Evolutionary conservation across 2,113 vertebrate species (phyloP).

Genomic region (Actinemys pallida): DNA sequence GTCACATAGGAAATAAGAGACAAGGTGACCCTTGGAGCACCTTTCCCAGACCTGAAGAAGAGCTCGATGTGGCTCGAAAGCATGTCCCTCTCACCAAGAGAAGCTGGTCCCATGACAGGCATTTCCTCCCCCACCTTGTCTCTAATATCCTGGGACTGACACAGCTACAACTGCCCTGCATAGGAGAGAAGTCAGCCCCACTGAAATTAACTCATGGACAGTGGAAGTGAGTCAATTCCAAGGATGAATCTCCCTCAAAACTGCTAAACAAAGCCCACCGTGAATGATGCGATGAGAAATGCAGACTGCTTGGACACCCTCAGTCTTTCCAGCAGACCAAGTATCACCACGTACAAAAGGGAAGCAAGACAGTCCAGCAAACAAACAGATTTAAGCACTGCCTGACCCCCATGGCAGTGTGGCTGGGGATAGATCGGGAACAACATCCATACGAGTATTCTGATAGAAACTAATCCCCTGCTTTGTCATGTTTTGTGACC

Average conservation of each 20-base stretch:
- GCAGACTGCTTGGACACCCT: not conserved
- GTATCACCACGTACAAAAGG: not conserved
- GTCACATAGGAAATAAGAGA: not conserved
- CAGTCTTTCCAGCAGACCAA: not conserved
- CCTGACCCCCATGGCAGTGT: not conserved
- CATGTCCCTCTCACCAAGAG: no score
- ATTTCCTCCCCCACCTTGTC: no score
- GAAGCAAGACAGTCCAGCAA: not conserved
- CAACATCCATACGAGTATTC: not conserved
- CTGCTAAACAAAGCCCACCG: not conserved
- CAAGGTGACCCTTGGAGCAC: no score
- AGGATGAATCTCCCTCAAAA: not conserved
- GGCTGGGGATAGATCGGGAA: not conserved
- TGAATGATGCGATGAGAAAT: rapidly evolving
- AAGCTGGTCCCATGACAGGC: no score
- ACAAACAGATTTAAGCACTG: not conserved
- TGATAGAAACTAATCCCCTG: rapidly evolving
- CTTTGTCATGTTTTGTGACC: not conserved
- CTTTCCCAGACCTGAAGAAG: no score
- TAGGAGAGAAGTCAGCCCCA: not conserved
- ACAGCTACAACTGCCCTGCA: no score
- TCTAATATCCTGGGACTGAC: no score
- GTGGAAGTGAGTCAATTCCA: rapidly evolving
- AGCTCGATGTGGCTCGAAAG: no score
- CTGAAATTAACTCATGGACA: not conserved